Percentiles rank a stretch among this genome's conserved stretches.
Evolutionary conservation across 2,797 vertebrate species (phyloP).

Genomic region (Sebastes paucispinis): DNA sequence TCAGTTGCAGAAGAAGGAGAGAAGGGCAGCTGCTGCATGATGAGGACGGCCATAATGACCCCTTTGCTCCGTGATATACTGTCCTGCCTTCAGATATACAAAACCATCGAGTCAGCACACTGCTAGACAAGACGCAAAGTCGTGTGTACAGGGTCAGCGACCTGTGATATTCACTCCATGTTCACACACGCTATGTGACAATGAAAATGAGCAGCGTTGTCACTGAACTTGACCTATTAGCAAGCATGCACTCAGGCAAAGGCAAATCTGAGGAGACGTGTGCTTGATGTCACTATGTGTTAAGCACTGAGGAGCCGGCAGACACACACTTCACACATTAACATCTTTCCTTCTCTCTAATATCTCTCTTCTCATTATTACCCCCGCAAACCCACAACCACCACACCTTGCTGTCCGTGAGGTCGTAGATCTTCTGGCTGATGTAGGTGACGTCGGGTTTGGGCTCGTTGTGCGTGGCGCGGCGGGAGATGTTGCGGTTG

Average conservation of each 20-base stretch:
- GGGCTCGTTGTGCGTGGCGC: slow-evolving; percentile 92
- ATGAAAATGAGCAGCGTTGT: slow-evolving; percentile 41
- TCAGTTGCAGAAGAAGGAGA: not conserved
- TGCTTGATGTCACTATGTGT: slow-evolving; percentile 59
- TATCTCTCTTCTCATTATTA: not conserved
- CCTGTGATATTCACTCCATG: slow-evolving; percentile 43
- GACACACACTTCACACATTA: slow-evolving; percentile 6
- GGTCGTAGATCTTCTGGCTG: slow-evolving; percentile 98
- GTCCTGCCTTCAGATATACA: slow-evolving; percentile 20
- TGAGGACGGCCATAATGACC: slow-evolving; percentile 4
- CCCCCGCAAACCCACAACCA: not conserved
- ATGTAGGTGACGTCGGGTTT: slow-evolving; percentile 93
- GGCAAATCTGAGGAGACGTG: slow-evolving; percentile 52
- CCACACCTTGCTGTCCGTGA: slow-evolving; percentile 93
- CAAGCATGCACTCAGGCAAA: slow-evolving; percentile 46
- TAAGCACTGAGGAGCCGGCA: not conserved
- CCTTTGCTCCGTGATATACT: not conserved
- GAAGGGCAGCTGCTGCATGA: not conserved
- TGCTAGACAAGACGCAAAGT: not conserved
- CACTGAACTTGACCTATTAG: slow-evolving; percentile 59
- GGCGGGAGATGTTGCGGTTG: slow-evolving; percentile 94
- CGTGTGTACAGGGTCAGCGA: slow-evolving; percentile 39
- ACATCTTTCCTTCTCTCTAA: not conserved
- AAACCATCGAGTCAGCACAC: slow-evolving; percentile 27
- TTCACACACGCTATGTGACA: slow-evolving; percentile 42